Conservation (phyloP, 2,797 vertebrate species). For the Gymnothorax javanicus region DNA sequence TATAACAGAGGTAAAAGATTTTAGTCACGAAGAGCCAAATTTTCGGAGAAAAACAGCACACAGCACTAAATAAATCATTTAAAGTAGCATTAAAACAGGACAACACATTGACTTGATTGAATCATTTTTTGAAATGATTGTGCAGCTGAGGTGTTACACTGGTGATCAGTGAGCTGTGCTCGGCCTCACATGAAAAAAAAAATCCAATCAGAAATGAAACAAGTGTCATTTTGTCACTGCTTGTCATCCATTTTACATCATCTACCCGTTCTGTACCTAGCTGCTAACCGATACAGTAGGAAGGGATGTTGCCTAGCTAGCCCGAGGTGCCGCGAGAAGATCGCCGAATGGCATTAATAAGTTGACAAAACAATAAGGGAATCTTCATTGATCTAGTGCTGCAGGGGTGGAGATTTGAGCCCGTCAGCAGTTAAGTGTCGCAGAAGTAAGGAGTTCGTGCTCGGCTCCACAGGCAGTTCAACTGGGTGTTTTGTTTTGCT, state of each 20-base stretch:
- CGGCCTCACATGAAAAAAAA: background rate
- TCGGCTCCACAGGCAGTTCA: slow-evolving; percentile 71
- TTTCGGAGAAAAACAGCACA: background rate
- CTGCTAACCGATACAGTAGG: slow-evolving; percentile 47
- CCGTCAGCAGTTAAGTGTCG: slow-evolving; percentile 76
- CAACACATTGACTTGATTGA: background rate
- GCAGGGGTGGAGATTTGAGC: slow-evolving; percentile 71
- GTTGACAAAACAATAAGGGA: slow-evolving; percentile 78
- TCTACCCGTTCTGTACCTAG: too few relatives aligned
- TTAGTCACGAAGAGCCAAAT: background rate
- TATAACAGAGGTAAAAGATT: background rate
- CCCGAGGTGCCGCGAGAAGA: slow-evolving; percentile 69
- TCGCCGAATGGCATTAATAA: slow-evolving; percentile 74
- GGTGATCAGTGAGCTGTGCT: background rate
- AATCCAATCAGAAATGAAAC: background rate
- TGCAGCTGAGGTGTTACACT: background rate
- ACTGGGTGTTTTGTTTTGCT: slow-evolving; percentile 77
- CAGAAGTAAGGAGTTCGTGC: slow-evolving; percentile 70
- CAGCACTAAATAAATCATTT: background rate
- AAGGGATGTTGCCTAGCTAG: slow-evolving; percentile 51
- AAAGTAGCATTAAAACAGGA: background rate
- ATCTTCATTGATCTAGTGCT: slow-evolving; percentile 70
- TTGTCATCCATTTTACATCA: background rate
- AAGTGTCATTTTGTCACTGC: background rate
- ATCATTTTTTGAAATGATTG: background rate